Percentiles rank a stretch among this genome's conserved stretches.
Conservation (phyloP, 2,888 invertebrate genomes). For the Cerceris ruficornis region DNA sequence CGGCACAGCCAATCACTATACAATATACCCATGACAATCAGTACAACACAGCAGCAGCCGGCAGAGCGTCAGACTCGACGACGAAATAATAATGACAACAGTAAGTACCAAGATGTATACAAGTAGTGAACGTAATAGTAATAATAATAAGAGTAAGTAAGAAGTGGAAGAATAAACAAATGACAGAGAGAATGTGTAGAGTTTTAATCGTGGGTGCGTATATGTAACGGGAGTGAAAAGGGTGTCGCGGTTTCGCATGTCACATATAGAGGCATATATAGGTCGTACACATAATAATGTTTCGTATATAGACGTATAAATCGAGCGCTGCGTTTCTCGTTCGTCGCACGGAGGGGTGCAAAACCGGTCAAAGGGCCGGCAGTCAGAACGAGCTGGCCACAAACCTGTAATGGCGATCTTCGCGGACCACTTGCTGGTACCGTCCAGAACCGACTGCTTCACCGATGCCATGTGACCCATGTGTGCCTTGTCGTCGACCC, state of each 20-base stretch:
- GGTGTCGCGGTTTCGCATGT: slow-evolving; percentile 10
- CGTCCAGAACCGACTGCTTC: slow-evolving; percentile 99
- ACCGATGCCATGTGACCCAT: slow-evolving; percentile 98
- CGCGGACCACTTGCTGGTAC: slow-evolving; percentile 99
- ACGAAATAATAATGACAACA: slow-evolving; percentile 43
- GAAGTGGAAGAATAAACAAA: background rate
- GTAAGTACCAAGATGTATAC: slow-evolving; percentile 15
- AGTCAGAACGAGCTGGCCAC: slow-evolving; percentile 70
- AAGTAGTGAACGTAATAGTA: slow-evolving; percentile 8
- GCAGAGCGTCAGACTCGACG: slow-evolving; percentile 51
- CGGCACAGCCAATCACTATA: slow-evolving; percentile 50
- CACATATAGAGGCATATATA: slow-evolving; percentile 12
- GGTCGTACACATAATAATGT: slow-evolving; percentile 7
- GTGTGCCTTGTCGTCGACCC: slow-evolving; percentile 97
- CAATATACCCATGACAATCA: slow-evolving; percentile 49
- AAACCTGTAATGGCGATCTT: slow-evolving; percentile 99
- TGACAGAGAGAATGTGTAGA: background rate
- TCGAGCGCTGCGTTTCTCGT: slow-evolving; percentile 53
- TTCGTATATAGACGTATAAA: slow-evolving; percentile 31
- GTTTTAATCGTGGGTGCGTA: background rate
- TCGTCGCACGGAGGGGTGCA: slow-evolving; percentile 49
- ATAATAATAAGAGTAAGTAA: slow-evolving; percentile 12
- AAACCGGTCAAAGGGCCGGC: slow-evolving; percentile 51
- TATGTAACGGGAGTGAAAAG: background rate
- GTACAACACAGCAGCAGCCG: slow-evolving; percentile 66